Percentiles rank a stretch among this genome's conserved stretches.
These are phyloP conservation scores for Salminus brasiliensis DNA, from an alignment of 2,113 vertebrate genomes.

Conservation along the genomic window DNA sequence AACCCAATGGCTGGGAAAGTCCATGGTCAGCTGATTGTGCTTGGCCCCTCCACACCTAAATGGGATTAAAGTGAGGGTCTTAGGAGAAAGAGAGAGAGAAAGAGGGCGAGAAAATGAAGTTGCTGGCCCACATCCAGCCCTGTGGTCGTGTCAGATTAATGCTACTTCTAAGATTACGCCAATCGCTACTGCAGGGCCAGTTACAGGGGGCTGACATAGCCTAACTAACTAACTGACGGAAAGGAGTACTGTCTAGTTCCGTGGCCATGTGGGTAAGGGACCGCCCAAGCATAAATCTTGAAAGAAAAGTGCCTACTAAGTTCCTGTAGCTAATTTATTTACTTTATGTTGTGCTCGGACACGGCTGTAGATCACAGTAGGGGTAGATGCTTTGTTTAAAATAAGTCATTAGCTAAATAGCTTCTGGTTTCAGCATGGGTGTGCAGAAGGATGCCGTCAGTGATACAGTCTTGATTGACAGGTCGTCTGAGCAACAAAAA, in stretches of 20 bases:
- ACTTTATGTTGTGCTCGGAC: slow-evolving; percentile 1
- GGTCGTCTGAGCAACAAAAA: too few relatives aligned
- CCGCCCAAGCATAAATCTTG: slow-evolving; percentile 1
- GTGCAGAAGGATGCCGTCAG: not conserved
- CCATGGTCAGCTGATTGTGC: slow-evolving; percentile 36
- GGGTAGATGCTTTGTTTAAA: not conserved
- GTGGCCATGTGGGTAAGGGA: not conserved
- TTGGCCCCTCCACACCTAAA: slow-evolving; percentile 17
- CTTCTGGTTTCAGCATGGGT: not conserved
- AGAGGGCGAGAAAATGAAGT: slow-evolving; percentile 1
- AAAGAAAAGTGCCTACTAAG: not conserved
- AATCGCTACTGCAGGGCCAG: not conserved
- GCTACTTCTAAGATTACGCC: slow-evolving; percentile 14
- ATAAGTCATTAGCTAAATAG: not conserved
- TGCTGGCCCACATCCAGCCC: slow-evolving; percentile 17
- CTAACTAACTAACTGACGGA: slow-evolving; percentile 9
- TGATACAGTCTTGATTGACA: too few relatives aligned
- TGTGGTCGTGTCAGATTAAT: slow-evolving; percentile 18
- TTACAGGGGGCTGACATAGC: not conserved
- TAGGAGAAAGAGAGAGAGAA: not conserved
- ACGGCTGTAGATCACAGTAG: not conserved
- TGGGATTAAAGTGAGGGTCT: slow-evolving; percentile 33
- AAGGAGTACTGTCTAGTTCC: not conserved
- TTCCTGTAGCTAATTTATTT: slow-evolving; percentile 7
- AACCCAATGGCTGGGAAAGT: slow-evolving; percentile 43